Base-by-base conservation (phyloP, 2,888 invertebrate species). In the Gryllus longicercus region DNA sequence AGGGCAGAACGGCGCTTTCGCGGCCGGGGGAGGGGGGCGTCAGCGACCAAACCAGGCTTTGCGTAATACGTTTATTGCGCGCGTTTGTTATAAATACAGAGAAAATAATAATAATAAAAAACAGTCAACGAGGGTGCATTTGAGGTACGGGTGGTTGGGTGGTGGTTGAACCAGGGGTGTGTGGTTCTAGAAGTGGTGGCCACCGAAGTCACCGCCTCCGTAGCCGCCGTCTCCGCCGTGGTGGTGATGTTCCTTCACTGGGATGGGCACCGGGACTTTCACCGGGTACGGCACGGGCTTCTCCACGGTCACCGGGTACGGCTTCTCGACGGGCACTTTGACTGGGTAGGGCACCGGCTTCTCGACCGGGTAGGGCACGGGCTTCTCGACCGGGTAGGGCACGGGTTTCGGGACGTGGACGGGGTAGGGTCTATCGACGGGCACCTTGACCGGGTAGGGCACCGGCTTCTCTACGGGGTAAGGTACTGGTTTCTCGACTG, bases 401-500 rank as follows among this genome's bases (percentile, higher is more conserved):
- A 80, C 89, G 21, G 90, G 90, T 82, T 89, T 88, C 5, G 91
- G 91, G 75, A 91, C 92, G 85, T 91, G 91, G 21, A 94, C 94
- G 82, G 93, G 91, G 87, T 95, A 94, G 10, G 82, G 82, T n/a
- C 82, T 76, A 38, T 81, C 81, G 8, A 82, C 81, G 81, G 91
- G 93, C 18, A 94, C 93, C 86, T 94, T 94, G 12, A 94, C 92
- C 85, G 92, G 92, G 84, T 87, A 87, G 82, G 89, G 91, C 80
- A 92, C 90, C 84, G 91, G 90, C 51, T 81, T 82, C 81, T 82
- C 82, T 2, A 92, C 92, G 78, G 93, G 93, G 83, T 91, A 92
- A 82, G 94, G 94, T 78, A 93, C 92, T 81, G 93, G 93, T 89
- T 92, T 94, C 84, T 93, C 93, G 21, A 95, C 92, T 82, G 93